These are phyloP conservation scores for Leptinotarsa undecemlineata DNA, from an alignment of 1,140 invertebrate genomes.

Conservation along the genomic window DNA sequence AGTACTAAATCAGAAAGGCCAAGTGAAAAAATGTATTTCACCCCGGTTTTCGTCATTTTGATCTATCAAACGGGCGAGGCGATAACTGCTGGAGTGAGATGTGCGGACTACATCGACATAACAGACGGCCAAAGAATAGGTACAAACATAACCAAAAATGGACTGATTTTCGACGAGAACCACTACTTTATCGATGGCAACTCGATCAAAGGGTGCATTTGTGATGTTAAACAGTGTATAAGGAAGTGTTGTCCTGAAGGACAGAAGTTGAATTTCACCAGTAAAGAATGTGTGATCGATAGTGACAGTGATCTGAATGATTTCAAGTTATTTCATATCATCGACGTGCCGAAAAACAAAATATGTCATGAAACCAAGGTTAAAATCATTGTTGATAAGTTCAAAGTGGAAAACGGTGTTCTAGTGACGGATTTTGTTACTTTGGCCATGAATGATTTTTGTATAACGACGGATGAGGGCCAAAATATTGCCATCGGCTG, in stretches of 20 bases:
- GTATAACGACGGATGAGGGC: constrained; percentile 18
- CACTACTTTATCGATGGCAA: constrained; percentile 29
- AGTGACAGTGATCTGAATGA: constrained; percentile 7
- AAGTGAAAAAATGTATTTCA: background rate
- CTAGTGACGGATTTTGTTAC: constrained; percentile 23
- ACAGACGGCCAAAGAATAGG: constrained; percentile 28
- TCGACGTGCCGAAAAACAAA: constrained; percentile 27
- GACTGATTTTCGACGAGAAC: constrained; percentile 24
- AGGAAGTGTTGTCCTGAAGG: constrained; percentile 35
- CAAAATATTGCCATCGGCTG: constrained; percentile 25
- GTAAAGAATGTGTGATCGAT: constrained; percentile 11
- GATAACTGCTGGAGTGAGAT: constrained; percentile 9
- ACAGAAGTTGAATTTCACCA: constrained; percentile 23
- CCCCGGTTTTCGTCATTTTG: background rate
- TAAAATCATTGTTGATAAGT: constrained; percentile 17
- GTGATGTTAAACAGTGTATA: constrained; percentile 33
- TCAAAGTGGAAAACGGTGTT: constrained; percentile 24
- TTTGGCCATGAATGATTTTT: constrained; percentile 21
- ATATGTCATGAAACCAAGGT: constrained; percentile 26
- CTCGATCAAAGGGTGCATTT: constrained; percentile 34
- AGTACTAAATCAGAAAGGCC: background rate
- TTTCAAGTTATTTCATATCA: constrained; percentile 19
- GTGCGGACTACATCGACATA: constrained; percentile 29
- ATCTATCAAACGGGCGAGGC: background rate
- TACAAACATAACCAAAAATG: constrained; percentile 34